Base-by-base conservation (phyloP, 2,888 invertebrate species). In the Aphodius sticticus region DNA sequence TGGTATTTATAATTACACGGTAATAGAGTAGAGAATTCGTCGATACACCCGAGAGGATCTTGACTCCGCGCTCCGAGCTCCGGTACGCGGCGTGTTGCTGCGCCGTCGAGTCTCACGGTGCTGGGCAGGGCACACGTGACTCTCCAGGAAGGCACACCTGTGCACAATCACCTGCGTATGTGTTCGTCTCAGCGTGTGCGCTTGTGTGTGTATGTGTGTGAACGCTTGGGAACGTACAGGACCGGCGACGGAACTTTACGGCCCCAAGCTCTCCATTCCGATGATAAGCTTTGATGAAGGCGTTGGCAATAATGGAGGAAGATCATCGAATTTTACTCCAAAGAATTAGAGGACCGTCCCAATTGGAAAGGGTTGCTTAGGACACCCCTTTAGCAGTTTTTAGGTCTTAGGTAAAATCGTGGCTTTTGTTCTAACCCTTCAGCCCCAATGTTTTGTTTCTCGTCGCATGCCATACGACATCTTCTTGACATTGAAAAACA, bases 61-160 rank as follows among this genome's bases (percentile, higher is more conserved):
- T 81, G 81, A 81, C 81, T 81, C 80, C 81, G 74, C 6, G 74
- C 77, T 76, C 76, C 80, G 77, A 53, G 53, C 53, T 53, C 12
- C 12, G 53, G 53, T 53, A 71, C 53, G 53, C 53, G 9, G 53
- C 53, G 53, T 12, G 71, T 53, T 38, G 71, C 38, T 78, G 78
- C 78, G 78, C 78, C 78, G 71, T 16, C 37, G 77, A 81, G 81
- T 81, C 81, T 81, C 81, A 80, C 81, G 81, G 81, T 80, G 78
- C 79, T 76, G 76, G 74, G 69, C 74, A 38, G 71, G 70, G 74
- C 78, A 78, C 74, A 74, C 74, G 74, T 74, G 74, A 74, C 74
- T 53, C 36, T 74, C 36, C 74, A 74, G 74, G 74, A 74, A 74
- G 74, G 74, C 74, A 74, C 78, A 78, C 78, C 78, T 78, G 78